Conservation (phyloP, 2,113 vertebrate species). For the Gambusia affinis region DNA sequence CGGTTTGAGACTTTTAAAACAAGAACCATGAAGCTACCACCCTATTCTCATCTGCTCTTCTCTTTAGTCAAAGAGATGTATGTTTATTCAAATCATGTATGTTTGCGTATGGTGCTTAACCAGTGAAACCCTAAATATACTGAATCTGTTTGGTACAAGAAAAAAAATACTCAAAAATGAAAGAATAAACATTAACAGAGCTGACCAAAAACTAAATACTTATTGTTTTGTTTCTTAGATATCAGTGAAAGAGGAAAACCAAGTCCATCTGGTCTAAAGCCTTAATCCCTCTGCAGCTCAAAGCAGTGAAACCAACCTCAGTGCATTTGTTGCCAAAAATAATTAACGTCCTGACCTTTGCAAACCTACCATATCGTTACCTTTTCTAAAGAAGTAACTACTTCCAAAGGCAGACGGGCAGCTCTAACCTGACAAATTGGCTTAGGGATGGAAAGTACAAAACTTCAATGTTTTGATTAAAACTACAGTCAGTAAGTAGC, state of each 20-base stretch:
- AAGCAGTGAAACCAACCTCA: slow-evolving; percentile 33
- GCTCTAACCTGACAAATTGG: slow-evolving; percentile 21
- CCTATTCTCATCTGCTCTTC: too few species aligned
- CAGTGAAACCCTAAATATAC: too few species aligned
- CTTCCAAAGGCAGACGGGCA: slow-evolving; percentile 29
- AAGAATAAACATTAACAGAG: neutral
- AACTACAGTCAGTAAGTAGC: slow-evolving; percentile 7
- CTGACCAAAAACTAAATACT: slow-evolving; percentile 50
- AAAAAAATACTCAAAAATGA: too few species aligned
- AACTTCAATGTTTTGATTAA: slow-evolving; percentile 21
- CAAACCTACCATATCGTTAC: slow-evolving; percentile 54
- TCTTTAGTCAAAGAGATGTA: too few species aligned
- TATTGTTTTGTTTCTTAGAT: slow-evolving; percentile 28
- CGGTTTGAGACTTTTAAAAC: too few species aligned
- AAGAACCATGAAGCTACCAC: too few species aligned
- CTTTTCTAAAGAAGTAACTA: slow-evolving; percentile 25
- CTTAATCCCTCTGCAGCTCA: slow-evolving; percentile 1
- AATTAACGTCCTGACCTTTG: slow-evolving; percentile 58
- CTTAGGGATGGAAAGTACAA: slow-evolving; percentile 35
- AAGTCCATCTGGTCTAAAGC: slow-evolving; percentile 27
- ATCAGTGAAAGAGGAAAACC: slow-evolving; percentile 16
- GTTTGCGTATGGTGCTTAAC: too few species aligned
- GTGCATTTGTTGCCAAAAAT: slow-evolving; percentile 45
- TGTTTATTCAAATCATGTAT: too few species aligned
- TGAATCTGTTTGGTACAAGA: too few species aligned